Base-by-base conservation (phyloP, 1,140 invertebrate genomes). In the Orius laevigatus region DNA sequence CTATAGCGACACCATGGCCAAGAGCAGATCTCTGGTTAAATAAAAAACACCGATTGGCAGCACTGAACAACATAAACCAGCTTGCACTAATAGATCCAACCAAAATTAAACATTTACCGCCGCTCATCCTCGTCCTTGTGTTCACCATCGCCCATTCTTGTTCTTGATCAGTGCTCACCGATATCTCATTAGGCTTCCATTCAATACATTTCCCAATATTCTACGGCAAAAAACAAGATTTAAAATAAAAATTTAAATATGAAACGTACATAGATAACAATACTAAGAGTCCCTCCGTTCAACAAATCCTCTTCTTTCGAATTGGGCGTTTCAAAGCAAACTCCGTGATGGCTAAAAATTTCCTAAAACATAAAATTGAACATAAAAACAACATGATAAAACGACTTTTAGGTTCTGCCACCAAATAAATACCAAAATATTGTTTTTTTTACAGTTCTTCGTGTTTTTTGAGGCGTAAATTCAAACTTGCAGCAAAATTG, bases 101-200 rank as follows among this genome's bases (percentile, higher is more conserved):
- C n/a, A 18, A 14, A 20, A 66, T 65, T 65, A 68, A 20, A 69
- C 71, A 56, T 70, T 70, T 59, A 11, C 69, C 73, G 38, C 70
- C 61, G 44, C 63, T 64, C 42, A 71, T 62, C 49, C 68, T 50
- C n/a, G 39, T 74, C 53, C 81, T 75, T 20, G 79, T 79, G 54
- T 83, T 78, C 4, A 86, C 79, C 34, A 85, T 66, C 2, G 81
- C 79, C 83, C 83, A 85, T 62, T 86, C 81, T 56, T 80, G 75
- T 61, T 84, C 81, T 59, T 81, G 77, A 55, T 83, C 80, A 5
- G 76, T 76, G 53, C 81, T 79, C 15, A 82, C 73, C 35, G 76
- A 72, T 43, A 78, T 70, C 59, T 79, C 81, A 52, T 75, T 75
- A 3, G 80, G 79, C 59, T 77, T 77, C 84, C 84, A 88, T 64